Evolutionary conservation across 2,888 invertebrate genomes (phyloP).

Genomic region (Hedychridium roseum): DNA sequence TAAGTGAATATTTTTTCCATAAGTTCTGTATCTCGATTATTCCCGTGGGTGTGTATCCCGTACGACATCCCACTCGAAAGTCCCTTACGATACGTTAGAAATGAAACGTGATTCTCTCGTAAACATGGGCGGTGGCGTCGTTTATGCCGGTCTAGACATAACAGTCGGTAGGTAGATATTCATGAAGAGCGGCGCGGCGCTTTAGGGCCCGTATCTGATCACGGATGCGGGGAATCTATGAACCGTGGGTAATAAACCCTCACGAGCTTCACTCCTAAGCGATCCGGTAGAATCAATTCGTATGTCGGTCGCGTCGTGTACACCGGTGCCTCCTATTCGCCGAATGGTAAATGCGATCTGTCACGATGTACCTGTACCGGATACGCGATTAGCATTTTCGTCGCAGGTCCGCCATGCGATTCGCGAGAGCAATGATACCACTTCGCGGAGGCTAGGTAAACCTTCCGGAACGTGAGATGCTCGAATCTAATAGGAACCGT

Average conservation of each 20-base stretch:
- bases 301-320: constrained; percentile 2
- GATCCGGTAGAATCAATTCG: constrained; percentile 15
- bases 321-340: constrained; percentile 6
- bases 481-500: no score
- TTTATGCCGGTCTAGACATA: constrained; percentile 9
- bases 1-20: no score
- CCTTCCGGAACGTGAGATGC: no score
- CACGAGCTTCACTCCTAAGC: not conserved
- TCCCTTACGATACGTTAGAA: no score
- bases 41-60: no score
- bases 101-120: no score
- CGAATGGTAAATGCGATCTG: not conserved
- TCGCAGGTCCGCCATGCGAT: no score
- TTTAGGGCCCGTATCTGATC: constrained; percentile 7
- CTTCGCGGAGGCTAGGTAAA: no score
- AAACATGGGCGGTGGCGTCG: constrained; percentile 3
- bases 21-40: no score
- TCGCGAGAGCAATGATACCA: no score
- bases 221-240: constrained; percentile 7
- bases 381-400: constrained; percentile 12
- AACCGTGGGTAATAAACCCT: not conserved
- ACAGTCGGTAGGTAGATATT: constrained; percentile 3
- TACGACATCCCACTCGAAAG: no score
- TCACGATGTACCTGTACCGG: constrained; percentile 2
- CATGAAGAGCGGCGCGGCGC: constrained; percentile 6